A percentile compares a stretch with the other conserved stretches of the same genome.
phyloP scores from a whole-genome alignment of 2,797 vertebrate species.

The Coluber constrictor region DNA sequence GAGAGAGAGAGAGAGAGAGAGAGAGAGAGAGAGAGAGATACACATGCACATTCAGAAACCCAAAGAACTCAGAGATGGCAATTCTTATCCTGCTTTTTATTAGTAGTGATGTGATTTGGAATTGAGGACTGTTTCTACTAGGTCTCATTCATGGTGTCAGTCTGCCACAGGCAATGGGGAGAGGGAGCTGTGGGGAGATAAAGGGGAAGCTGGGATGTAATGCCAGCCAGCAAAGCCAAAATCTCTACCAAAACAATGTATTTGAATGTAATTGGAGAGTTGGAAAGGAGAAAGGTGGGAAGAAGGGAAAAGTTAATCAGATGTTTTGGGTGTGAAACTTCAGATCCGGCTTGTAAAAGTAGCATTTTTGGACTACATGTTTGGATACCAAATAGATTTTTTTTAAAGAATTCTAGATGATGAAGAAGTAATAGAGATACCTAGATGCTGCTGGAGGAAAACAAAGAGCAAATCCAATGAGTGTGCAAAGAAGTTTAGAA shows the following conservation, averaged over 20 bases:
- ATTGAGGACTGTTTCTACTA: not conserved
- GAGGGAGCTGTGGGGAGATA: not conserved
- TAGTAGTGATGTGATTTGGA: not conserved
- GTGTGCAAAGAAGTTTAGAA: not conserved
- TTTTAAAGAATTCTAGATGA: not conserved
- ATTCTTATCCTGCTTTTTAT: not conserved
- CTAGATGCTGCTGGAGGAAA: not conserved
- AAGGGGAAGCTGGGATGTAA: not conserved
- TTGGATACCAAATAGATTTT: not conserved
- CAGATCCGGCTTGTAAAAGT: not conserved
- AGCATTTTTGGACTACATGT: not conserved
- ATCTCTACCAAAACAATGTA: not conserved
- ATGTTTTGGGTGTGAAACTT: not conserved
- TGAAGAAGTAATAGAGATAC: not conserved
- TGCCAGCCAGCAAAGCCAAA: not conserved
- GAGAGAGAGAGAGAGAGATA: no score
- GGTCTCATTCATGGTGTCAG: not conserved
- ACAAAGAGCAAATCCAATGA: not conserved
- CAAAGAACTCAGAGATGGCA: not conserved
- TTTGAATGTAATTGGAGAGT: not conserved
- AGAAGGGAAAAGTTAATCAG: not conserved
- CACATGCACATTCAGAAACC: not conserved
- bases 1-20: no score
- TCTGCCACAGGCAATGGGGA: not conserved
- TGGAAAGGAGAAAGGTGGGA: not conserved